Conservation (phyloP, 1,140 invertebrate genomes). For the Paraescarpia echinospica region DNA sequence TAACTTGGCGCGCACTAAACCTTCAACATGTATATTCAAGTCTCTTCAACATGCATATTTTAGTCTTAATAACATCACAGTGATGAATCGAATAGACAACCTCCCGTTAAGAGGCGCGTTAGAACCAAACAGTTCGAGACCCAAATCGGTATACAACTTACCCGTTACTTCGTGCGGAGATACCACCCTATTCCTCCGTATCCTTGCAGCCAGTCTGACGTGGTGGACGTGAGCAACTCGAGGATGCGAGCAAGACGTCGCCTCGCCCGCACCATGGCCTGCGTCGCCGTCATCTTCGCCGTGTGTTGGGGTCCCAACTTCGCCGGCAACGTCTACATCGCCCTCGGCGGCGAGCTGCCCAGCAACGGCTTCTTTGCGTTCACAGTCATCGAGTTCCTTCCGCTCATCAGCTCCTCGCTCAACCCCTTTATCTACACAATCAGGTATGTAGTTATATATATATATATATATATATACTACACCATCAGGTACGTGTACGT, state of each 20-base stretch:
- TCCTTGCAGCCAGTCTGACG: background rate
- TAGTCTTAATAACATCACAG: no score
- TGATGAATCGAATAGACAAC: no score
- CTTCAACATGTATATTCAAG: no score
- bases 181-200: background rate
- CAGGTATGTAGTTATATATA: background rate
- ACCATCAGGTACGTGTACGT: background rate
- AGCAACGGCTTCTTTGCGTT: constrained; percentile 23
- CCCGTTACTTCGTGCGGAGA: no score
- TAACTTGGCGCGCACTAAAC: no score
- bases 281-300: constrained; percentile 26
- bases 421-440: constrained; percentile 24
- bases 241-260: constrained; percentile 10
- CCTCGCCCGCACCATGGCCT: constrained; percentile 27
- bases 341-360: constrained; percentile 13
- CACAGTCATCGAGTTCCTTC: constrained; percentile 25
- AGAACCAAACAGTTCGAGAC: no score
- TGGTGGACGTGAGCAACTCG: background rate
- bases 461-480: background rate
- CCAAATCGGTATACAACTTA: no score
- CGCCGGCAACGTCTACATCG: constrained; percentile 19
- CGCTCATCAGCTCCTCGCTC: constrained; percentile 25
- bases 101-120: no score
- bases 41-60: no score
- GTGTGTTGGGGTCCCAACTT: constrained; percentile 26